A percentile compares a stretch with the other conserved stretches of the same genome.
Conservation (phyloP, 2,797 vertebrate genomes). For the Smutsia gigantea region DNA sequence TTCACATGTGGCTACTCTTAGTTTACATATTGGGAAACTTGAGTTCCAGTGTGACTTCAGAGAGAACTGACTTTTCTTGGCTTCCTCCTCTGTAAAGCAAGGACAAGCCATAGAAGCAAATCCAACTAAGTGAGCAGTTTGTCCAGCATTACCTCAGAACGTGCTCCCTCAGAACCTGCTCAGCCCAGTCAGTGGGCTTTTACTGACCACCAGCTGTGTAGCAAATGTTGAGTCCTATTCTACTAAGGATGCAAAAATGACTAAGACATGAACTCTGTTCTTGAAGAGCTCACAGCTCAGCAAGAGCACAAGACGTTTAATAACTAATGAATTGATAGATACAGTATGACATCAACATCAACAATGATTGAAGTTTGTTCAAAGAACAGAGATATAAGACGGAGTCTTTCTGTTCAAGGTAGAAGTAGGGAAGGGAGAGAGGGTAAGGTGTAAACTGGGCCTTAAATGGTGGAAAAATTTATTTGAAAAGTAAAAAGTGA, state of each 20-base stretch:
- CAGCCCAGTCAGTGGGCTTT: not conserved
- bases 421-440: not conserved
- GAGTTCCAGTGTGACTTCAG: conserved; percentile 33
- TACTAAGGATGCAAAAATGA: not conserved
- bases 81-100: conserved; percentile 21
- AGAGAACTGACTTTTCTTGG: conserved; percentile 20
- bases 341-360: not conserved
- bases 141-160: not conserved
- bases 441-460: not conserved
- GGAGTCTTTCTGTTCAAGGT: not conserved
- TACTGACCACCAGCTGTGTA: not conserved
- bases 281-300: not conserved
- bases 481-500: not conserved
- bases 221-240: not conserved
- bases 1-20: not conserved
- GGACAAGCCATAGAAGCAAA: not conserved
- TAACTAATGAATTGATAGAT: not conserved
- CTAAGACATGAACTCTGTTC: not conserved
- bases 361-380: not conserved
- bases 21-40: conserved; percentile 43
- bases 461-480: not conserved
- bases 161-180: not conserved
- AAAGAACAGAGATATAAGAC: not conserved
- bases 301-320: not conserved
- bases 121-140: not conserved